A percentile compares a stretch with the other conserved stretches of the same genome.
Conservation (phyloP, 2,797 vertebrate genomes). For the Botia almorhae region DNA sequence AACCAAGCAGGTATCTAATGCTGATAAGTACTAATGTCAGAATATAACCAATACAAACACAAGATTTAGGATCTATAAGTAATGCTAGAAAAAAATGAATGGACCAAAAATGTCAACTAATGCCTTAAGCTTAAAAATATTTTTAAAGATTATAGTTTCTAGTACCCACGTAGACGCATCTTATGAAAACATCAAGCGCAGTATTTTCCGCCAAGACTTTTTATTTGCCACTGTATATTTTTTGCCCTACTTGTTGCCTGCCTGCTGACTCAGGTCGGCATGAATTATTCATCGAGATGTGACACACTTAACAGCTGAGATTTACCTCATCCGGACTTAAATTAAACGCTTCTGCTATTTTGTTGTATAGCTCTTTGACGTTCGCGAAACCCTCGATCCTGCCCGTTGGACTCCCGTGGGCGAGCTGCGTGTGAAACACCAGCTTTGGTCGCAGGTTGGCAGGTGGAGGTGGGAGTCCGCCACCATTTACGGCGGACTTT, state of each 20-base stretch:
- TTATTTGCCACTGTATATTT: constrained; percentile 15
- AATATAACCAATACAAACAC: background rate
- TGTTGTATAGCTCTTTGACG: constrained; percentile 87
- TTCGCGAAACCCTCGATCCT: constrained; percentile 89
- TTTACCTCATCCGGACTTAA: constrained; percentile 82
- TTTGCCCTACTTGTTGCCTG: constrained; percentile 3
- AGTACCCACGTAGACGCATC: constrained; percentile 56
- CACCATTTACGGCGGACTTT: constrained; percentile 73
- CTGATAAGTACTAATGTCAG: no score
- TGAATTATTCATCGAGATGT: background rate
- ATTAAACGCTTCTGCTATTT: constrained; percentile 82
- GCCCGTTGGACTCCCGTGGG: constrained; percentile 94
- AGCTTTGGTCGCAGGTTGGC: constrained; percentile 77
- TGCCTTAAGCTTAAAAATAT: background rate
- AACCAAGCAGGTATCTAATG: no score
- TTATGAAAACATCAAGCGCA: constrained; percentile 48
- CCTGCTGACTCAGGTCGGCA: background rate
- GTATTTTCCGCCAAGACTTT: background rate
- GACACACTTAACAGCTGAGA: background rate
- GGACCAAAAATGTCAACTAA: background rate
- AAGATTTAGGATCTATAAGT: background rate
- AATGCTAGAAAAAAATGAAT: background rate
- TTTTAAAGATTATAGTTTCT: background rate
- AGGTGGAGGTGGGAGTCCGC: constrained; percentile 74
- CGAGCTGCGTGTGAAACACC: constrained; percentile 94